Base-by-base conservation (phyloP, 2,113 vertebrate species). In the Myiozetetes cayanensis region DNA sequence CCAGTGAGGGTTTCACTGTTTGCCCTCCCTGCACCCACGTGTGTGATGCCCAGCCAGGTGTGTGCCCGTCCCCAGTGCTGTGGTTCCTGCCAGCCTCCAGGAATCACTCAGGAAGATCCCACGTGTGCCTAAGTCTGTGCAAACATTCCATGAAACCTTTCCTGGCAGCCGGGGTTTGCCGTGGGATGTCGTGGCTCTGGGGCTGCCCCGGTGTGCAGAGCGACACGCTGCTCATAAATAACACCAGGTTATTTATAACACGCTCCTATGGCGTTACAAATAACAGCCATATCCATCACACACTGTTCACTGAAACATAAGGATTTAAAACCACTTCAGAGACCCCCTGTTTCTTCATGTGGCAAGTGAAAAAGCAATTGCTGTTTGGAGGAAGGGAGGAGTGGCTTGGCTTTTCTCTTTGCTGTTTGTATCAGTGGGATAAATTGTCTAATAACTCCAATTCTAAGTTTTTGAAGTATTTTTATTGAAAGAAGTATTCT, bases 31-130 rank as follows among this genome's bases (percentile, higher is more conserved):
- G 41, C 21, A 24, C 28, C 17, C 1, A 4, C 8, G 0, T 1
- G 0, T 1, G 3, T 0, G 0, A 10, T 28, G 74, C 68, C 61
- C 6, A 3, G 10, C 0, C 9, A 3, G 43, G 8, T 1, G 1
- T 3, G 30, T 23, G 78, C 61, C 74, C 4, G 0, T 58, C 33
- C 47, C 49, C 0, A 0, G 13, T 20, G 66, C 13, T 0, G 0
- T 1, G 17, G 12, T 3, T 56, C 35, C 47, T 61, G 22, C 52
- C 23, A 6, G 24, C 66, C 77, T 41, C 35, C 41, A 12, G 66
- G n/a, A 31, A 8, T 14, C 10, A 41, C 71, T 33, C 4, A 0
- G 49, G 10, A 5, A 20, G 46, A 53, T 85, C 58, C 8, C 14
- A 44, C 7, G 0, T 2, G 46, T 68, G 43, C 81, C 66, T 1